Evolutionary conservation across 2,113 vertebrate genomes (phyloP).

Genomic region (Haemorhous mexicanus): DNA sequence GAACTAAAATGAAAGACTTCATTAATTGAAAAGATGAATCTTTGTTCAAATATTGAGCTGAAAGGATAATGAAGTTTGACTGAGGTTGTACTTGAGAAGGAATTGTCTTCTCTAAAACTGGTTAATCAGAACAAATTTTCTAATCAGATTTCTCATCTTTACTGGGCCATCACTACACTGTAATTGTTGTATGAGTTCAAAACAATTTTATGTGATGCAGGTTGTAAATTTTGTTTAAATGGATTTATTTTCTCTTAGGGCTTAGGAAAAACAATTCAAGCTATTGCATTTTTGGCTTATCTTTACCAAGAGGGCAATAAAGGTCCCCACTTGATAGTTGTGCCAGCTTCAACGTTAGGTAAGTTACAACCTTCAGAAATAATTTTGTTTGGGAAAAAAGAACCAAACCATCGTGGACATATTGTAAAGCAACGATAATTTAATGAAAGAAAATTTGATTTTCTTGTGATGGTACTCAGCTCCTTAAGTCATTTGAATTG

Average conservation of each 20-base stretch:
- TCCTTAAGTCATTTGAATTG: not conserved
- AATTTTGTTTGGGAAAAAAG: not conserved
- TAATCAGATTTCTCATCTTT: not conserved
- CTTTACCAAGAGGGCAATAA: constrained; percentile 82
- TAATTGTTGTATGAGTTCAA: not conserved
- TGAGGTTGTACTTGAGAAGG: not conserved
- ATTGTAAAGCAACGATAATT: not conserved
- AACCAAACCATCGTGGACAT: accelerated
- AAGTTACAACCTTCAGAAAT: constrained; percentile 37
- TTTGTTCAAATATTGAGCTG: not conserved
- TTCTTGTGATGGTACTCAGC: not conserved
- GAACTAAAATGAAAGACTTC: not conserved
- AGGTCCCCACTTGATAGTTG: constrained; percentile 92
- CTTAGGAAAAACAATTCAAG: constrained; percentile 97
- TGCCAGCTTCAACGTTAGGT: constrained; percentile 95
- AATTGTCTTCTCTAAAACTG: not conserved
- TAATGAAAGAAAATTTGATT: not conserved
- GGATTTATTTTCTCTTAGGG: constrained; percentile 76
- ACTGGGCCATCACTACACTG: not conserved
- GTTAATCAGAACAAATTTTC: not conserved
- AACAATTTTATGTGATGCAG: not conserved
- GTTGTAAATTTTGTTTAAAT: constrained; percentile 31
- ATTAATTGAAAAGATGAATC: not conserved
- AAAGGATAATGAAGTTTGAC: not conserved
- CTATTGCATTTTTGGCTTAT: constrained; percentile 91